Percentiles rank a stretch among this genome's conserved stretches.
Conservation (phyloP, 2,888 invertebrate species). For the Eudemis profundana region DNA sequence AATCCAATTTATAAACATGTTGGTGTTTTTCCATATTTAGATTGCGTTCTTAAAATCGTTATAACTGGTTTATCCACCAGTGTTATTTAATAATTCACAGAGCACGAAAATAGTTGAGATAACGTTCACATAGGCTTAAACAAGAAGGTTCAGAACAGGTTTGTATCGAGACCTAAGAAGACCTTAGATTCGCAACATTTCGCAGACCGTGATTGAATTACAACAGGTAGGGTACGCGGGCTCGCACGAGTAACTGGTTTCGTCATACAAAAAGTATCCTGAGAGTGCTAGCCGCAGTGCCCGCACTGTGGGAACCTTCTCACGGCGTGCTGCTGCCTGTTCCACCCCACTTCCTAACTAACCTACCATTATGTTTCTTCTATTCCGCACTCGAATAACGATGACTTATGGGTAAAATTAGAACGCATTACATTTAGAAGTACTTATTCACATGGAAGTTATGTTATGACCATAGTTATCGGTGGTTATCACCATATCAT, state of each 20-base stretch:
- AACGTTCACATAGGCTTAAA: constrained; percentile 3
- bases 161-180: constrained; percentile 11
- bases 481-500: too few relatives aligned
- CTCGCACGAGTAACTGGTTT: constrained; percentile 29
- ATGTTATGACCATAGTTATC: too few relatives aligned
- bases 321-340: constrained; percentile 54
- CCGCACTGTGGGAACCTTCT: constrained; percentile 72
- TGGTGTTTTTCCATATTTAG: constrained; percentile 18
- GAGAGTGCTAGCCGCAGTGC: constrained; percentile 18
- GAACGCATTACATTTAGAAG: background rate
- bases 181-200: constrained; percentile 14
- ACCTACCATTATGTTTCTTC: constrained; percentile 33
- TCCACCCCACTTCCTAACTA: constrained; percentile 33
- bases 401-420: constrained; percentile 7
- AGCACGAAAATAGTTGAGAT: constrained; percentile 11
- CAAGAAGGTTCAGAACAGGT: constrained; percentile 22
- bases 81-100: background rate
- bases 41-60: background rate
- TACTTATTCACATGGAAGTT: background rate
- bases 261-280: constrained; percentile 34
- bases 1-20: constrained; percentile 1
- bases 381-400: constrained; percentile 14
- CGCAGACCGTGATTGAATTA: constrained; percentile 20
- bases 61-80: constrained; percentile 11
- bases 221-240: constrained; percentile 23